These are phyloP conservation scores for Rousettus madagascariensis DNA, from an alignment of 2,797 vertebrate species.

Conservation along the genomic window DNA sequence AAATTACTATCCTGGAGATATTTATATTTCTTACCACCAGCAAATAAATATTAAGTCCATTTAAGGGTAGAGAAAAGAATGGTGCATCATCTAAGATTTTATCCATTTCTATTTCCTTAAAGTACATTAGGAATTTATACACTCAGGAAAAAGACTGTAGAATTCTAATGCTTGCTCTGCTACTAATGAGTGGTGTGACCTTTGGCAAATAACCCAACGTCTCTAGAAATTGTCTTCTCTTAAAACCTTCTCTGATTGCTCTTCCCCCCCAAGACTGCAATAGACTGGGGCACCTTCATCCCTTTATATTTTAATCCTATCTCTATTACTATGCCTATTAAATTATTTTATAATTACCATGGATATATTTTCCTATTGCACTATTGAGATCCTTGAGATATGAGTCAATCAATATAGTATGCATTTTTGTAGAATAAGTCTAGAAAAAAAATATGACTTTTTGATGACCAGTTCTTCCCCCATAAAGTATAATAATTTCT, in stretches of 20 bases:
- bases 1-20: neutral
- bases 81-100: neutral
- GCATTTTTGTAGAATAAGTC: neutral
- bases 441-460: constrained; percentile 3
- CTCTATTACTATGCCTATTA: neutral
- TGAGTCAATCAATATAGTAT: neutral
- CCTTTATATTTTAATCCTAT: neutral
- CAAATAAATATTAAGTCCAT: neutral
- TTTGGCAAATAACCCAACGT: neutral
- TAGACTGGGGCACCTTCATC: neutral
- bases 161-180: neutral
- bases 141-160: neutral
- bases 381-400: neutral
- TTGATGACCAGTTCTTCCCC: neutral
- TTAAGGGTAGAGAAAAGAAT: neutral
- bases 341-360: neutral
- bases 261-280: neutral
- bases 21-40: neutral
- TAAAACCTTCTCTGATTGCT: neutral
- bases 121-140: neutral
- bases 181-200: neutral
- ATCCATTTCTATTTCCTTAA: neutral
- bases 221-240: neutral
- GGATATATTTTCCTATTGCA: neutral
- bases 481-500: neutral